Evolutionary conservation across 2,113 vertebrate genomes (phyloP).

Genomic region (Phalacrocorax pelagicus): DNA sequence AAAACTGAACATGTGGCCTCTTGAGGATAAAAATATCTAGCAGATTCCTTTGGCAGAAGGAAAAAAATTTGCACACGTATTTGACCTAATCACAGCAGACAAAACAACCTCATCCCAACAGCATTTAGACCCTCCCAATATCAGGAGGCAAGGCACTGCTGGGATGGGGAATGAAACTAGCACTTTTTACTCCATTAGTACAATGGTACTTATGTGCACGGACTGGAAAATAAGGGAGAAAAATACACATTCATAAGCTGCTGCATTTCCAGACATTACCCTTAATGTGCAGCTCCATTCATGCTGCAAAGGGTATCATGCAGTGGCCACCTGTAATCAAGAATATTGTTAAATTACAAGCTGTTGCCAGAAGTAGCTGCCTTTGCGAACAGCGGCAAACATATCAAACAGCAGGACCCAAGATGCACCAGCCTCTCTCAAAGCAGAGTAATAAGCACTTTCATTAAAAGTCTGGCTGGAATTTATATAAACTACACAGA

Average conservation of each 20-base stretch:
- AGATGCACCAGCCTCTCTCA: not conserved
- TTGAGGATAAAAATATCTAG: slow-evolving; percentile 42
- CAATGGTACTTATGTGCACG: not conserved
- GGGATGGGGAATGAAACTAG: not conserved
- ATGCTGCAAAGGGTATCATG: not conserved
- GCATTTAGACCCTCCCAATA: not conserved
- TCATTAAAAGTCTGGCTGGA: not conserved
- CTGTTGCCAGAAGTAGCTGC: not conserved
- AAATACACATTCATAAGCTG: not conserved
- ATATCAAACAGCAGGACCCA: not conserved
- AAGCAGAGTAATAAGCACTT: not conserved
- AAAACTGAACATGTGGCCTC: slow-evolving; percentile 11
- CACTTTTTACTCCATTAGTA: not conserved
- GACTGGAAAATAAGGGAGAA: slow-evolving; percentile 3
- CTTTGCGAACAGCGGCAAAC: not conserved
- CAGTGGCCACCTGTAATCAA: slow-evolving; percentile 29
- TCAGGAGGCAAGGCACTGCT: not conserved
- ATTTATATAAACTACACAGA: not conserved
- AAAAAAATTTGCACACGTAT: not conserved
- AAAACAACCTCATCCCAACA: not conserved
- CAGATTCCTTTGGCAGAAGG: slow-evolving; percentile 4
- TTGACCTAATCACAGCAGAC: slow-evolving; percentile 18
- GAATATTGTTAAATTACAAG: slow-evolving; percentile 34
- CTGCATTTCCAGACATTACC: not conserved
- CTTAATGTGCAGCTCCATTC: not conserved